These are phyloP conservation scores for Elgonia sp. DNA, from an alignment of 2,888 invertebrate species.

Conservation along the genomic window DNA sequence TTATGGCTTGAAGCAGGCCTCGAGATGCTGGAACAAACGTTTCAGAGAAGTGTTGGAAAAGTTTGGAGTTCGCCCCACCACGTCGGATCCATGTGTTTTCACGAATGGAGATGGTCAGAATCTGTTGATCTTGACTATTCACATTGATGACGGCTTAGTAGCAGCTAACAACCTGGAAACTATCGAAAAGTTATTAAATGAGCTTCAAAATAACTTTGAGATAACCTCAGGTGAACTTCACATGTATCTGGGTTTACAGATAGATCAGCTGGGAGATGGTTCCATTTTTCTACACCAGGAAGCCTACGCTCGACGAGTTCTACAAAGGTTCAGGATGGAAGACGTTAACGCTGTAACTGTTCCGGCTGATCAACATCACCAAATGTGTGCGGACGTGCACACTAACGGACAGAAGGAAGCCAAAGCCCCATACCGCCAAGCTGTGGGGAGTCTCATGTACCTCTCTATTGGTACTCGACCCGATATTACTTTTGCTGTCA, in stretches of 20 bases:
- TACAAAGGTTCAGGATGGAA: conserved; percentile 61
- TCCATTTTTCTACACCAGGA: conserved; percentile 62
- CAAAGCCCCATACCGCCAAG: conserved; percentile 70
- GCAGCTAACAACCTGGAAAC: not conserved
- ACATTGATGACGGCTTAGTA: conserved; percentile 82
- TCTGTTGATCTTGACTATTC: conserved; percentile 78
- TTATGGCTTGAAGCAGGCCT: conserved; percentile 84
- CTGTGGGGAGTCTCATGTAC: conserved; percentile 72
- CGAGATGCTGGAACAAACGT: conserved; percentile 83
- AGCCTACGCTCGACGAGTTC: conserved; percentile 40
- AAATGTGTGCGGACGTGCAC: not conserved
- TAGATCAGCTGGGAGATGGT: conserved; percentile 17
- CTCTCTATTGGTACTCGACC: conserved; percentile 69
- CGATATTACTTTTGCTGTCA: conserved; percentile 71
- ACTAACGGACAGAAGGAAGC: not conserved
- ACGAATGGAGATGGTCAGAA: conserved; percentile 56
- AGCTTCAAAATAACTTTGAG: conserved; percentile 12
- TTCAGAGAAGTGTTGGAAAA: conserved; percentile 78
- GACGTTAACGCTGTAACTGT: not conserved
- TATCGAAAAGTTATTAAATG: not conserved
- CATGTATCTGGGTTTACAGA: conserved; percentile 11
- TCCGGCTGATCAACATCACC: conserved; percentile 18
- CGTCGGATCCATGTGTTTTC: conserved; percentile 78
- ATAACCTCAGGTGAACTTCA: conserved; percentile 8
- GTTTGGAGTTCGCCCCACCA: conserved; percentile 74